Evolutionary conservation across 1,140 invertebrate genomes (phyloP).

Genomic region (Streblospio benedicti): DNA sequence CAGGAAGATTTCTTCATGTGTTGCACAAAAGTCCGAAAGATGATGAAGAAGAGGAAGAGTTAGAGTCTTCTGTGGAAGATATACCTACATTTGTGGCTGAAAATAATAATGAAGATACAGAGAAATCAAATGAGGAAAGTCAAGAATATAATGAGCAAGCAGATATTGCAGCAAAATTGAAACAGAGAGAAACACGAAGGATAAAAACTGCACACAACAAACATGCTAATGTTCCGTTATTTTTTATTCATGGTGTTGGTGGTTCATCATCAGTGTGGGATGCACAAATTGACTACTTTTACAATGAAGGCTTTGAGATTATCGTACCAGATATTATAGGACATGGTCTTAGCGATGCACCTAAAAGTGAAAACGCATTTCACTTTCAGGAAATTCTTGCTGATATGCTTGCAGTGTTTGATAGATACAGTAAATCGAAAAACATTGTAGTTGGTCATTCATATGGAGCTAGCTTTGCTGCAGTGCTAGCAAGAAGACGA

Average conservation of each 20-base stretch:
- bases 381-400: conserved; percentile 57
- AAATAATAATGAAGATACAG: no score
- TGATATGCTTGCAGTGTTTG: conserved; percentile 57
- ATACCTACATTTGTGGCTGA: no score
- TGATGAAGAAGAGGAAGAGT: no score
- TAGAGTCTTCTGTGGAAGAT: no score
- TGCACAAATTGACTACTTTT: conserved; percentile 57
- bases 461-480: conserved; percentile 62
- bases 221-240: conserved; percentile 38
- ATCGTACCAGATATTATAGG: conserved; percentile 64
- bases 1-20: no score
- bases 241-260: conserved; percentile 66
- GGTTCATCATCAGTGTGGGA: conserved; percentile 62
- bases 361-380: conserved; percentile 54
- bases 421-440: conserved; percentile 50
- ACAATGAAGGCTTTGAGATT: conserved; percentile 57
- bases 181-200: no score
- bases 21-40: no score
- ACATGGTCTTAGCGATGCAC: conserved; percentile 62
- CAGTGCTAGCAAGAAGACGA: conserved; percentile 57
- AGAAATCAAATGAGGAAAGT: no score
- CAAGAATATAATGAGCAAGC: no score
- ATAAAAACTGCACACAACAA: no score
- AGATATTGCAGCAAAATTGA: no score
- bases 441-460: conserved; percentile 56